Percentiles rank a stretch among this genome's conserved stretches.
phyloP scores from a whole-genome alignment of 2,797 vertebrate species.

The Sphaeramia orbicularis region DNA sequence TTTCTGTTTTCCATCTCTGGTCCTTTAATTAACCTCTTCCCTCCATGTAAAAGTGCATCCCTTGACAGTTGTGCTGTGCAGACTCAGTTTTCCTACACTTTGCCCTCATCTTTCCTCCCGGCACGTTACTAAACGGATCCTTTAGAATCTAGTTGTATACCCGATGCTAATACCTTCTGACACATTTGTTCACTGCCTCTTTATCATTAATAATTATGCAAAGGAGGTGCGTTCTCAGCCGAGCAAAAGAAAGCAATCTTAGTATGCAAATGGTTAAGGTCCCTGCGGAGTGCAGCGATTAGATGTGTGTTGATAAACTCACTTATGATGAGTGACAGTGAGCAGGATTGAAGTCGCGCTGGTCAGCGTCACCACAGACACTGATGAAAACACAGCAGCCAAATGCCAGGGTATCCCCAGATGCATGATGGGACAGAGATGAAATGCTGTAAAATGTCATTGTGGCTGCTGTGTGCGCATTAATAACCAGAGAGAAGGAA shows the following conservation, averaged over 20 bases:
- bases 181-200: slow-evolving; percentile 90
- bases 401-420: slow-evolving; percentile 91
- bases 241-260: slow-evolving; percentile 90
- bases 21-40: slow-evolving; percentile 72
- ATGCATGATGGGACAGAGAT: slow-evolving; percentile 88
- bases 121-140: slow-evolving; percentile 63
- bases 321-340: slow-evolving; percentile 93
- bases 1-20: slow-evolving; percentile 29
- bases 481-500: slow-evolving; percentile 88
- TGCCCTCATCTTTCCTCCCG: slow-evolving; percentile 52
- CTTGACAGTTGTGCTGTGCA: slow-evolving; percentile 49
- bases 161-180: slow-evolving; percentile 87
- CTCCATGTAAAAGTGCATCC: slow-evolving; percentile 55
- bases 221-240: slow-evolving; percentile 84
- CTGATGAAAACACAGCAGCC: slow-evolving; percentile 88
- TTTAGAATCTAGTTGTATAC: slow-evolving; percentile 76
- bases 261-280: slow-evolving; percentile 93
- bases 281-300: slow-evolving; percentile 81
- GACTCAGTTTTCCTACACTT: slow-evolving; percentile 35
- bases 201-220: slow-evolving; percentile 95
- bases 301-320: slow-evolving; percentile 92
- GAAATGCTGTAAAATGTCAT: slow-evolving; percentile 88
- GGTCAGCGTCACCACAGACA: slow-evolving; percentile 86
- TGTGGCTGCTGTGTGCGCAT: slow-evolving; percentile 81
- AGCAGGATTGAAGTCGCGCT: slow-evolving; percentile 87